Evolutionary conservation across 2,888 invertebrate genomes (phyloP), one percentile per base, ranked within the genome.

Genomic region (Synergus laeviventris): DNA sequence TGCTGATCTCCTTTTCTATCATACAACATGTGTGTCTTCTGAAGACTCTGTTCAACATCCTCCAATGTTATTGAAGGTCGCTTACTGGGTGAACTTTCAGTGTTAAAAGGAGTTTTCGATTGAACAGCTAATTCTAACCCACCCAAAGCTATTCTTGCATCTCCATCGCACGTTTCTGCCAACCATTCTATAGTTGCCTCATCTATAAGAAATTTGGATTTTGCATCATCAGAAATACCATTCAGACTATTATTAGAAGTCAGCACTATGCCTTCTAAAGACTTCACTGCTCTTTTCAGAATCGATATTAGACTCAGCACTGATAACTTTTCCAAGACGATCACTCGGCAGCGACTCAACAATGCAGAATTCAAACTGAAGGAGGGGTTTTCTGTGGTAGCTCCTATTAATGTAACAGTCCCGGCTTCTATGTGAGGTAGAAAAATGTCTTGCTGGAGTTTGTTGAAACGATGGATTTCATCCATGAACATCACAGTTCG

Each of bases 321-420:
- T 64, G 92, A 89, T 38, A 96, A 91, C 91, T 96, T 96, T 81
- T 96, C 94, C 88, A 96, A 91, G 1, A 95, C 94, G 79, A 96
- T 93, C 2, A 97, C 96, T 81, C 95, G 92, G 86, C 96, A 96
- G 36, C 97, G 92, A 88, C 96, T 96, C 12, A 97, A 91, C 45
- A 97, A 90, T 0, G 97, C 96, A 82, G 94, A 94, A 90, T 97
- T 97, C 73, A 97, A 92, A 85, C 94, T 94, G 89, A 96, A 97
- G 0, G 96, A 96, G n/a, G 97, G 97, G 90, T 97, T 97, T 90
- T 97, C 97, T 56, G 97, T 97, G 0, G 97, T 97, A 0, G 97
- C 97, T 39, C 97, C 97, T 77, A 97, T 93, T 78, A 97, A 91
- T 61, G 93, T 94, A 54, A 97, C 94, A 38, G 94, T 94, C 0